Conservation (phyloP, 2,113 vertebrate species). For the Percopsis transmontana region DNA sequence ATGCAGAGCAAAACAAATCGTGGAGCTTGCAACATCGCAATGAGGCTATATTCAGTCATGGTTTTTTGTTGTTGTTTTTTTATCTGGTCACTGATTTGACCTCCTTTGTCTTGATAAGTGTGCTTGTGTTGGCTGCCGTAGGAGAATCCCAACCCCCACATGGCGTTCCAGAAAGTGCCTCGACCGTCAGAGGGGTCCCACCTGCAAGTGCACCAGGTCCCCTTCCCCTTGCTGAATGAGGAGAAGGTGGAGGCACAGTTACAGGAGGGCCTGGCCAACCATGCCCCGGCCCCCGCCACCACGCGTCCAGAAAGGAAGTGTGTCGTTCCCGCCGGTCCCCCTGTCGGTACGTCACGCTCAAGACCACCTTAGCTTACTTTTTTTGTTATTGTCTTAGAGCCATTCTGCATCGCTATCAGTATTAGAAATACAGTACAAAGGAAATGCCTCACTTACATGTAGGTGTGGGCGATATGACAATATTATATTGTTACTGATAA, state of each 20-base stretch:
- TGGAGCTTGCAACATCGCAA: no score
- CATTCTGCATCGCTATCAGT: background rate
- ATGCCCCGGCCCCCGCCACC: conserved; percentile 77
- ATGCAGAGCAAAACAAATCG: no score
- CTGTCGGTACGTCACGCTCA: conserved; percentile 85
- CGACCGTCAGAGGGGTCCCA: conserved; percentile 97
- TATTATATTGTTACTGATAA: no score
- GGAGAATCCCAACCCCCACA: conserved; percentile 98
- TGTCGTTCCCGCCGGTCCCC: conserved; percentile 92
- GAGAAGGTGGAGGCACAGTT: conserved; percentile 85
- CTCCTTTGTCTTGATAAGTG: no score
- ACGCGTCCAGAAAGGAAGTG: conserved; percentile 87
- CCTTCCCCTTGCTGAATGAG: conserved; percentile 88
- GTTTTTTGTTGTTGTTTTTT: no score
- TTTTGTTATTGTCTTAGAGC: background rate
- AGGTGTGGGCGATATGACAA: no score
- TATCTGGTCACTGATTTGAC: no score
- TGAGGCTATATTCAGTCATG: no score
- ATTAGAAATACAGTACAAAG: background rate
- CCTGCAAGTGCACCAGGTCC: conserved; percentile 91
- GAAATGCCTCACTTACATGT: no score
- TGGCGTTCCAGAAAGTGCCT: conserved; percentile 97
- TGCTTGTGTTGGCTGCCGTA: conserved; percentile 45
- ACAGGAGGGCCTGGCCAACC: conserved; percentile 83
- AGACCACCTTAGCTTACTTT: background rate